Conservation (phyloP, 1,140 invertebrate species). For the Spodoptera litura region DNA sequence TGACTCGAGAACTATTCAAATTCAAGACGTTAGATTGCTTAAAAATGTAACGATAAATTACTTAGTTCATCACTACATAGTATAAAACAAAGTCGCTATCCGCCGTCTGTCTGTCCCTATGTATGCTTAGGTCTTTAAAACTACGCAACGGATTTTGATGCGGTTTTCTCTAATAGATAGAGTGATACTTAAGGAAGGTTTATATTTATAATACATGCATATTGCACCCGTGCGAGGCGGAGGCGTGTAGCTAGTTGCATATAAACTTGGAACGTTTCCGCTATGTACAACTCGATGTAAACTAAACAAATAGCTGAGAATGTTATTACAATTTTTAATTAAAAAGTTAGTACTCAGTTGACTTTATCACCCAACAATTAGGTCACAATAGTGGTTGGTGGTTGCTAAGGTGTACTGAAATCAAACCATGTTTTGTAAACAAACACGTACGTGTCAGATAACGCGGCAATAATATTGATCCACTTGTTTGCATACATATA, state of each 20-base stretch:
- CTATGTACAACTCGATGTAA: not conserved
- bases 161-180: too few relatives aligned
- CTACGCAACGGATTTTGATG: too few relatives aligned
- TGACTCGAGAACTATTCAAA: too few relatives aligned
- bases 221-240: too few relatives aligned
- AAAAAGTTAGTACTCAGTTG: not conserved
- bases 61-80: not conserved
- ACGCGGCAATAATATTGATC: constrained; percentile 1
- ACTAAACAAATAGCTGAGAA: not conserved
- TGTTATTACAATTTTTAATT: not conserved
- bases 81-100: too few relatives aligned
- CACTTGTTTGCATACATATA: constrained; percentile 17
- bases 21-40: too few relatives aligned
- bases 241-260: not conserved
- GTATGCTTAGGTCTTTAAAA: too few relatives aligned
- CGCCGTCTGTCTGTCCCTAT: too few relatives aligned
- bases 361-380: constrained; percentile 11
- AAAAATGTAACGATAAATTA: too few relatives aligned
- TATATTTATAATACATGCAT: too few relatives aligned
- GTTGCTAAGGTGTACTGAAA: not conserved
- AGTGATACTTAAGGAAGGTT: too few relatives aligned
- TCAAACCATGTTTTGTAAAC: constrained; percentile 10
- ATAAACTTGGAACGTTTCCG: constrained; percentile 25
- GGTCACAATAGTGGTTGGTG: not conserved
- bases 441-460: not conserved